A percentile compares a stretch with the other conserved stretches of the same genome.
phyloP scores from a whole-genome alignment of 2,888 invertebrate species.

The Ceraclea dissimilis region DNA sequence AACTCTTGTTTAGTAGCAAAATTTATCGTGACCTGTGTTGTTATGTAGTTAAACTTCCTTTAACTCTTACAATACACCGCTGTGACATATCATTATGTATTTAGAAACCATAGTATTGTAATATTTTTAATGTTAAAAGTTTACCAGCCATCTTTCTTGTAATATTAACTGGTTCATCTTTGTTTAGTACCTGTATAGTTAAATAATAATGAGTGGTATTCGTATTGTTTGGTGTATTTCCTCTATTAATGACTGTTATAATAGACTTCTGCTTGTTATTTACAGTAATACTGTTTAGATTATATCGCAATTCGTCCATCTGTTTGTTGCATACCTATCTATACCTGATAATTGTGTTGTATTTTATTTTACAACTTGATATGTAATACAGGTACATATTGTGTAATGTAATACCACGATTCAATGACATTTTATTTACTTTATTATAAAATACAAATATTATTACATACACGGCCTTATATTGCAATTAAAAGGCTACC shows the following conservation, averaged over 20 bases:
- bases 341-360: too few relatives aligned
- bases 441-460: too few relatives aligned
- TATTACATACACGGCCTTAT: too few relatives aligned
- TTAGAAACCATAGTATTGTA: neutral
- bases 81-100: neutral
- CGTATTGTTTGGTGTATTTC: neutral
- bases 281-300: neutral
- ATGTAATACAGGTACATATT: neutral
- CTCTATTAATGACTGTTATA: slow-evolving; percentile 2
- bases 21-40: slow-evolving; percentile 11
- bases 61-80: neutral
- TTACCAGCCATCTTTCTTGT: neutral
- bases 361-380: too few relatives aligned
- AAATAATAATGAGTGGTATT: too few relatives aligned
- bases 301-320: neutral
- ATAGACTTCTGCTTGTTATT: neutral
- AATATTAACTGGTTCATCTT: too few relatives aligned
- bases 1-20: slow-evolving; percentile 19
- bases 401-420: neutral
- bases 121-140: neutral
- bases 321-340: too few relatives aligned
- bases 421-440: neutral
- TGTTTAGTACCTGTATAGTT: too few relatives aligned
- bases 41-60: neutral
- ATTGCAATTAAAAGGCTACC: too few relatives aligned